Conservation (phyloP, 2,113 vertebrate genomes). For the Triplophysa dalaica region DNA sequence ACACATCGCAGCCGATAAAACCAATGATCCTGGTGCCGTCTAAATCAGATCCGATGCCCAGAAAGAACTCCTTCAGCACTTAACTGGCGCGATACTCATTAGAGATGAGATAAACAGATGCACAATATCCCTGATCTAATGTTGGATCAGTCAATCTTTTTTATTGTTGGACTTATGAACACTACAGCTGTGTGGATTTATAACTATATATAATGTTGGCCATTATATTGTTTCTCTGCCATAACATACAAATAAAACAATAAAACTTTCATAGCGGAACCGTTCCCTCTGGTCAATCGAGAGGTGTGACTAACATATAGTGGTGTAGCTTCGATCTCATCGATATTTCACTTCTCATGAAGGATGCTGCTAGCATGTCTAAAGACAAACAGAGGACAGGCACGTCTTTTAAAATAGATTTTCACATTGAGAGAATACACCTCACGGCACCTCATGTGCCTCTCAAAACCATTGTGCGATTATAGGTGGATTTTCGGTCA, state of each 20-base stretch:
- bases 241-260: no score
- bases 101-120: not conserved
- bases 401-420: not conserved
- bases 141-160: not conserved
- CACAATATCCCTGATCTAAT: not conserved
- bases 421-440: not conserved
- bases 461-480: no score
- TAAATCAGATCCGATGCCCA: not conserved
- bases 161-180: no score
- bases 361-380: not conserved
- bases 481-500: no score
- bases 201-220: no score
- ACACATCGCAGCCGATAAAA: conserved; percentile 12
- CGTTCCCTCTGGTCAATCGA: not conserved
- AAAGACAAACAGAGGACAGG: not conserved
- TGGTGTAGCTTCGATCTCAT: conserved; percentile 6
- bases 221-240: no score
- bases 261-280: not conserved
- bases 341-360: conserved; percentile 24
- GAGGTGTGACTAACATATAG: not conserved
- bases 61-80: not conserved
- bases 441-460: no score
- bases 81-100: not conserved
- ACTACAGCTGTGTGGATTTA: no score
- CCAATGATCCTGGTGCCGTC: conserved; percentile 18